Conservation (phyloP, 1,140 invertebrate species). For the Lasioglossum baleicum region DNA sequence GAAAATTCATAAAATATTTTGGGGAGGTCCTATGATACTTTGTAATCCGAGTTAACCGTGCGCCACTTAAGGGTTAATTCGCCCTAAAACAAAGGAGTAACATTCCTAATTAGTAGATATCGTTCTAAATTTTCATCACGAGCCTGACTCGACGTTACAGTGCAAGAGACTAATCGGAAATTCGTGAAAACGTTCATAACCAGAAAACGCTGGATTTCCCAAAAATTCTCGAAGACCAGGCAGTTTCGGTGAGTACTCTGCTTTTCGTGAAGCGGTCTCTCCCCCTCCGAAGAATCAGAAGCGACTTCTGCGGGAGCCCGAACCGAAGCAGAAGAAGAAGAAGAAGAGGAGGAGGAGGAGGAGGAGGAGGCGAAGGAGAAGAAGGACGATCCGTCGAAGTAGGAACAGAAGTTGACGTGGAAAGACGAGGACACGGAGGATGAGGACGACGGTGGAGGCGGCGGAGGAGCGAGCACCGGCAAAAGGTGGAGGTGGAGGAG, state of each 20-base stretch:
- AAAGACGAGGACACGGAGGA: not conserved
- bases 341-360: not conserved
- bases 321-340: not conserved
- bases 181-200: too few relatives aligned
- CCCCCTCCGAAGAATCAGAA: not conserved
- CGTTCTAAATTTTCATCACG: too few relatives aligned
- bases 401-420: not conserved
- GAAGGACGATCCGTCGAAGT: not conserved
- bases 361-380: not conserved
- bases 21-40: too few relatives aligned
- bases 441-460: conserved; percentile 30
- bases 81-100: too few relatives aligned
- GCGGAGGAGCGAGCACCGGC: conserved; percentile 11
- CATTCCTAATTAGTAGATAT: too few relatives aligned
- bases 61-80: too few relatives aligned
- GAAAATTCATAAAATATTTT: too few relatives aligned
- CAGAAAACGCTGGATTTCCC: too few relatives aligned
- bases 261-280: not conserved
- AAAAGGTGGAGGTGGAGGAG: conserved; percentile 20
- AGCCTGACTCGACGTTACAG: too few relatives aligned
- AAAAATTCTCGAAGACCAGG: too few relatives aligned
- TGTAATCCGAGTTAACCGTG: too few relatives aligned
- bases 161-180: too few relatives aligned
- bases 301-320: not conserved
- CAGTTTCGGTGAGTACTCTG: not conserved